Evolutionary conservation across 2,113 vertebrate species (phyloP).

Genomic region (Picathartes gymnocephalus): DNA sequence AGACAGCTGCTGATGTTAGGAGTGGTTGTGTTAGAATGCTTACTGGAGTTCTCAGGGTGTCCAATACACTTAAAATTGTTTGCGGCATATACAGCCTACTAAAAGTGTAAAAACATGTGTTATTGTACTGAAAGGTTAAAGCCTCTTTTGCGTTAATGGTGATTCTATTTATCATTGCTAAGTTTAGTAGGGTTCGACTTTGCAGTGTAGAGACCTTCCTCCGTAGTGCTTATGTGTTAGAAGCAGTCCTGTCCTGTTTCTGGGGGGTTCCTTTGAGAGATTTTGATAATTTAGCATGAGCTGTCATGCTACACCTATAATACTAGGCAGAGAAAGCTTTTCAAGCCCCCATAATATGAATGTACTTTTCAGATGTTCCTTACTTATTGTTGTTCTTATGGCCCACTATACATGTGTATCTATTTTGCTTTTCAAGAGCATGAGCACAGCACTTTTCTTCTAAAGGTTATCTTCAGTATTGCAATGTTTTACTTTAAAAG

Average conservation of each 20-base stretch:
- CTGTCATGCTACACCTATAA: background rate
- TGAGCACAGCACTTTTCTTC: background rate
- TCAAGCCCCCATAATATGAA: background rate
- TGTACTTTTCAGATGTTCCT: background rate
- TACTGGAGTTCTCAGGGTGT: background rate
- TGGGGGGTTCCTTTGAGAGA: background rate
- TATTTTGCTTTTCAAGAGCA: background rate
- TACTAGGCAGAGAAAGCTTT: background rate
- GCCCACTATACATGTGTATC: background rate
- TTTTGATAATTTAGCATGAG: background rate
- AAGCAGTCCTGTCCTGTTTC: background rate
- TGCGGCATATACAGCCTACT: background rate
- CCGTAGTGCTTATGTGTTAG: background rate
- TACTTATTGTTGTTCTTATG: background rate
- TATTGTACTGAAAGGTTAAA: background rate
- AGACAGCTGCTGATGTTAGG: background rate
- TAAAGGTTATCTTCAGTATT: background rate
- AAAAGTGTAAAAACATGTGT: background rate
- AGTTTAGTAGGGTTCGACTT: background rate
- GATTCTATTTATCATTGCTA: background rate
- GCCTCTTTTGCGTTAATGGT: background rate
- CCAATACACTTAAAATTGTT: background rate
- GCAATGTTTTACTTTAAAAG: background rate
- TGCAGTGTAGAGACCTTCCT: background rate
- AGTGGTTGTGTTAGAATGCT: background rate